phyloP scores from a whole-genome alignment of 2,888 invertebrate genomes.

The Andrena marginata region DNA sequence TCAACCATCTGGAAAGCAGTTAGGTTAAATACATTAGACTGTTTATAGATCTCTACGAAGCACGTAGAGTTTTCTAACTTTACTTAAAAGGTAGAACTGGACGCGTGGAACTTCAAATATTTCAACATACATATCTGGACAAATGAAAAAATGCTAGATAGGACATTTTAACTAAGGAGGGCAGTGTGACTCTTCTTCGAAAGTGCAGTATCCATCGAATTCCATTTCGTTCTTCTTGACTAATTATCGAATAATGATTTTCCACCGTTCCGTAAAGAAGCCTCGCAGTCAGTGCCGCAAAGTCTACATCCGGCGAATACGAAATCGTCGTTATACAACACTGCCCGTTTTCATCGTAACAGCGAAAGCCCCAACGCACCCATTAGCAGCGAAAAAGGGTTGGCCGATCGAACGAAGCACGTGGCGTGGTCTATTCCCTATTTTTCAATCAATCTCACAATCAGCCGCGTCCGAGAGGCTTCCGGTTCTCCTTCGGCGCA shows the following conservation, averaged over 20 bases:
- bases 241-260: not conserved
- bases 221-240: too few species aligned
- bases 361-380: not conserved
- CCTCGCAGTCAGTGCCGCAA: not conserved
- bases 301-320: not conserved
- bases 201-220: too few species aligned
- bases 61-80: too few species aligned
- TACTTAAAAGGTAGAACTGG: too few species aligned
- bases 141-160: too few species aligned
- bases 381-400: constrained; percentile 34
- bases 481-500: constrained; percentile 52
- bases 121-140: too few species aligned
- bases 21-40: too few species aligned
- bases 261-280: not conserved
- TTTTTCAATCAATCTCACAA: constrained; percentile 55
- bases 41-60: too few species aligned
- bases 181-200: too few species aligned
- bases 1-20: too few species aligned
- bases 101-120: too few species aligned
- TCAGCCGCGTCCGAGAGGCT: constrained; percentile 46
- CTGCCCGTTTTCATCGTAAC: not conserved
- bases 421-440: constrained; percentile 38
- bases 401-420: constrained; percentile 27
- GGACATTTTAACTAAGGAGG: too few species aligned
- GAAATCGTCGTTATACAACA: constrained; percentile 24